Evolutionary conservation across 2,888 invertebrate species (phyloP).

Genomic region (Disparrhopalites patrizii): DNA sequence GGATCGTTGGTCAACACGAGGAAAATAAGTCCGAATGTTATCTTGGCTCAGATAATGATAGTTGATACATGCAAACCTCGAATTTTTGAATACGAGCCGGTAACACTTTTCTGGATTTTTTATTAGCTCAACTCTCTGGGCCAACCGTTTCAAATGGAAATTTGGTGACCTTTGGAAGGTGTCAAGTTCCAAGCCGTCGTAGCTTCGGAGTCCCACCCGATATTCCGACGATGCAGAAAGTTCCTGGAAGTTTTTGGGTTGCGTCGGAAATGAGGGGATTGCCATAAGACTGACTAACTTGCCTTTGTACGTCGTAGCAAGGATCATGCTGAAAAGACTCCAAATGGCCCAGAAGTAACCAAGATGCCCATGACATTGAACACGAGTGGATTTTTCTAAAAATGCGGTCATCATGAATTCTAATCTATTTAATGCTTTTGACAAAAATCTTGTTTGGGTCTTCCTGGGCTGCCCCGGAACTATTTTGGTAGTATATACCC

Average conservation of each 20-base stretch:
- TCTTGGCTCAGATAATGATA: no score
- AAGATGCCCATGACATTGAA: neutral
- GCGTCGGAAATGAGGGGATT: neutral
- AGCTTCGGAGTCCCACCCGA: neutral
- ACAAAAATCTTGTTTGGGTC: neutral
- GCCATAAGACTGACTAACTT: neutral
- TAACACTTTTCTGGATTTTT: no score
- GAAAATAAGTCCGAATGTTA: no score
- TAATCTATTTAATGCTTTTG: neutral
- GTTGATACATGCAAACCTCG: no score
- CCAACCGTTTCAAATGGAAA: no score
- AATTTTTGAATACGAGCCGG: no score
- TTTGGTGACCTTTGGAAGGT: no score
- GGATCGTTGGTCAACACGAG: no score
- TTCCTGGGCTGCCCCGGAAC: neutral
- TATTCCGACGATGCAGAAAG: neutral
- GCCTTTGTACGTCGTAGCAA: neutral
- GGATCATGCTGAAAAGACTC: neutral
- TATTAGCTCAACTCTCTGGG: no score
- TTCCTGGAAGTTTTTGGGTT: conserved; percentile 1
- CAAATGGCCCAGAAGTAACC: neutral
- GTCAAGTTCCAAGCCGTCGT: neutral
- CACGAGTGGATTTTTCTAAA: neutral
- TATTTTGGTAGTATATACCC: neutral
- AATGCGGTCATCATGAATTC: neutral